Evolutionary conservation across 1,140 invertebrate species (phyloP), one percentile per base, ranked within the genome.

Genomic region (Cherax quadricarinatus): DNA sequence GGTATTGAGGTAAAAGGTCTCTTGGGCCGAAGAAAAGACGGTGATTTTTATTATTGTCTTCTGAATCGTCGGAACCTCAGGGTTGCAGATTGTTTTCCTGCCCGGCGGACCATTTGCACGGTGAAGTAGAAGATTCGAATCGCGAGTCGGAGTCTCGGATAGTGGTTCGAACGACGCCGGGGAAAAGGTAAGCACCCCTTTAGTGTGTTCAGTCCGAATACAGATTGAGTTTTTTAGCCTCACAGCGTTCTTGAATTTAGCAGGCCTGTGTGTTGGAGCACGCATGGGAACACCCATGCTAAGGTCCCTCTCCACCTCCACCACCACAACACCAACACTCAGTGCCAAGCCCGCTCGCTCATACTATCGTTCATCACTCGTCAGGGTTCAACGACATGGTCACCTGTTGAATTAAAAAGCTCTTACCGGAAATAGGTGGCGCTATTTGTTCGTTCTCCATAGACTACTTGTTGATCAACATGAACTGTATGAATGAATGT

Each of bases 41-140:
- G 78, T 14, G 30, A 80, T 80, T 80, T 80, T 80, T 80, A 51
- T 41, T 41, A 80, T 41, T 51, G 30, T 80, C 78, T 48, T 80
- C 4, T 16, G 30, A 12, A 41, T 10, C 21, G 30, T n/a, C 12
- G 78, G 48, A 51, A 41, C 78, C 48, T 51, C 78, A 4, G 41
- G 3, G 48, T 6, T 51, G 30, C 78, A 80, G 30, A 14, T 80
- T 51, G 9, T 41, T 80, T 80, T n/a, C 21, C 48, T n/a, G 7
- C 1, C 30, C 10, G 30, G 7, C 7, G 78, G 41, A 51, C 21
- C 78, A 51, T 51, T 48, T 80, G n/a, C 30, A 41, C 30, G 78
- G 12, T n/a, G 78, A 12, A 14, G 78, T n/a, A 80, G n/a, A 51
- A 80, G 78, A 80, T 48, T 80, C 78, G 78, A 80, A 51, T 51